Percentiles rank a stretch among this genome's conserved stretches.
Conservation (phyloP, 2,888 invertebrate species). For the Deroplatys truncata region DNA sequence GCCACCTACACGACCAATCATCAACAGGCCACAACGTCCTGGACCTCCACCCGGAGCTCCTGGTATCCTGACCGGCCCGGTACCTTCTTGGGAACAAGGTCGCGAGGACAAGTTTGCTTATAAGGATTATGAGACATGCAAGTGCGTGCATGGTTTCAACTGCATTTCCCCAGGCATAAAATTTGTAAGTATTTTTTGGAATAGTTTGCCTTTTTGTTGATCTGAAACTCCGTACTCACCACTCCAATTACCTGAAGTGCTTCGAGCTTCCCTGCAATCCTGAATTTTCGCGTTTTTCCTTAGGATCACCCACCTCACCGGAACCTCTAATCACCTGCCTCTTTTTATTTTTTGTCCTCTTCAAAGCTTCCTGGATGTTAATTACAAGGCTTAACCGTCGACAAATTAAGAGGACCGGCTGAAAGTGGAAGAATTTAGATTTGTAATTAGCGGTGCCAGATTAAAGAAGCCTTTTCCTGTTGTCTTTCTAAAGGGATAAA, state of each 20-base stretch:
- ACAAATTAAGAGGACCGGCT: background rate
- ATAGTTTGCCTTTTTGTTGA: too few species aligned
- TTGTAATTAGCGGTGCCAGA: background rate
- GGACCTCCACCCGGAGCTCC: background rate
- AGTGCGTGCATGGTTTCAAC: constrained; percentile 53
- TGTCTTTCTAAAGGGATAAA: background rate
- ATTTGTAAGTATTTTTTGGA: constrained; percentile 44
- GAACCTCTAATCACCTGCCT: background rate
- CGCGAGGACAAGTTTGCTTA: constrained; percentile 23
- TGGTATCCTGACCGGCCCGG: constrained; percentile 29
- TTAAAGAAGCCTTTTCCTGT: background rate
- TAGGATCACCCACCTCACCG: background rate
- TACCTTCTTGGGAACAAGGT: constrained; percentile 31
- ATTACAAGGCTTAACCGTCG: background rate
- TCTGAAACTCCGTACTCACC: too few species aligned
- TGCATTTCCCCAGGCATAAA: constrained; percentile 52
- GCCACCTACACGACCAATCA: background rate
- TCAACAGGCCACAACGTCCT: background rate
- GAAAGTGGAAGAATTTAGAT: background rate
- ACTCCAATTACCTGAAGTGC: too few species aligned
- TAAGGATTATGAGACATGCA: constrained; percentile 43
- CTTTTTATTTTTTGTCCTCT: background rate
- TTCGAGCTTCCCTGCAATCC: too few species aligned
- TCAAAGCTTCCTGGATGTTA: background rate
- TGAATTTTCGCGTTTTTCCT: too few species aligned